Percentiles rank a stretch among this genome's conserved stretches.
These are phyloP conservation scores for Micronycteris hirsuta DNA, from an alignment of 2,113 vertebrate species.

Conservation along the genomic window DNA sequence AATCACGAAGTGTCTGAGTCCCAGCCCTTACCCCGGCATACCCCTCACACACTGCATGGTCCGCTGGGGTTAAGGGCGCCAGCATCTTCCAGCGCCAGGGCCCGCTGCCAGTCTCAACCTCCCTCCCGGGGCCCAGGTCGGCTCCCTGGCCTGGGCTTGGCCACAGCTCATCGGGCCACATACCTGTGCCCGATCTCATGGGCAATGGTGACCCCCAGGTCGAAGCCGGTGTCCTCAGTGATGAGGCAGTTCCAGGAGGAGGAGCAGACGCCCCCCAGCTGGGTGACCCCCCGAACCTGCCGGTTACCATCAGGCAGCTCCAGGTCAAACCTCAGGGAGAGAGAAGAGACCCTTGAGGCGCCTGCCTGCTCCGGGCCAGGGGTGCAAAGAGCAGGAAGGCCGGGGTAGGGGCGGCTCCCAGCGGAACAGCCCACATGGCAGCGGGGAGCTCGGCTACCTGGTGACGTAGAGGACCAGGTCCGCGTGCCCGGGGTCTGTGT, in stretches of 20 bases:
- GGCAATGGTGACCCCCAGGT: constrained; percentile 94
- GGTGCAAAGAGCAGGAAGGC: accelerated
- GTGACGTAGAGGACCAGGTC: constrained; percentile 94
- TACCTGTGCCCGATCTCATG: constrained; percentile 98
- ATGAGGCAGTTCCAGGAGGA: constrained; percentile 92
- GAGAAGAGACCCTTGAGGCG: not conserved
- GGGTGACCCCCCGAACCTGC: constrained; percentile 92
- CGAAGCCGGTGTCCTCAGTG: constrained; percentile 96
- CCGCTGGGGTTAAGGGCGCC: not conserved
- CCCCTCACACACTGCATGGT: not conserved
- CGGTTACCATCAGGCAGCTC: constrained; percentile 90
- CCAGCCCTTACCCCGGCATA: not conserved
- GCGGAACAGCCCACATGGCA: too few species aligned
- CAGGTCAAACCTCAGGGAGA: constrained; percentile 88
- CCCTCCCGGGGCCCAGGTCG: not conserved
- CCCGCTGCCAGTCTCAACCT: not conserved
- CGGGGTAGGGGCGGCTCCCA: accelerated
- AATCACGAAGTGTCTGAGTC: not conserved
- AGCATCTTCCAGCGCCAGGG: not conserved
- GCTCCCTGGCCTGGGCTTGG: not conserved
- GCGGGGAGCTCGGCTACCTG: constrained; percentile 82
- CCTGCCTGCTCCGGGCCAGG: accelerated
- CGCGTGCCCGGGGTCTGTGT: constrained; percentile 88
- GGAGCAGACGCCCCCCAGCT: constrained; percentile 91
- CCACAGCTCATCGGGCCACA: not conserved